Percentiles rank a stretch among this genome's conserved stretches.
Conservation (phyloP, 1,140 invertebrate species). For the Heliconius eleuchia region DNA sequence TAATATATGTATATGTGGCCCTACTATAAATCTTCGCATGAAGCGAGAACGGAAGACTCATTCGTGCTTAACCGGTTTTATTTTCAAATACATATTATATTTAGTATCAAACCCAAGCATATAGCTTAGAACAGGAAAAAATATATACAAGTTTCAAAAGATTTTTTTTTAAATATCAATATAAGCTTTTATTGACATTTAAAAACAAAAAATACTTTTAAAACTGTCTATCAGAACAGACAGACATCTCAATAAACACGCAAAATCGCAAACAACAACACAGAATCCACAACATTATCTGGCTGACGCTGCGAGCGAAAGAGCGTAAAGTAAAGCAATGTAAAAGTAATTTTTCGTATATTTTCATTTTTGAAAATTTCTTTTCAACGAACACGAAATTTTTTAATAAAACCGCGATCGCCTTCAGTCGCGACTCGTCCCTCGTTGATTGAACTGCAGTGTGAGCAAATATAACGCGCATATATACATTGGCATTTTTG, state of each 20-base stretch:
- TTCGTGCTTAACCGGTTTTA: too few species aligned
- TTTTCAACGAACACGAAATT: not conserved
- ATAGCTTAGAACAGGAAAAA: too few species aligned
- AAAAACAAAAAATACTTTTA: not conserved
- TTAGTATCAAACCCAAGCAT: too few species aligned
- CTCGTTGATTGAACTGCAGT: constrained; percentile 6
- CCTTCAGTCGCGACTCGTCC: not conserved
- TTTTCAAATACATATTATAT: too few species aligned
- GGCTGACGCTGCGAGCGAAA: not conserved
- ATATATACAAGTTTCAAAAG: too few species aligned
- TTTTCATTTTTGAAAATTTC: not conserved
- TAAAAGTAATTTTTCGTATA: not conserved
- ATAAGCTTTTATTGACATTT: not conserved
- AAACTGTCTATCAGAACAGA: not conserved
- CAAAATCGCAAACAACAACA: not conserved
- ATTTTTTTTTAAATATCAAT: too few species aligned
- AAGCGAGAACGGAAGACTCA: too few species aligned
- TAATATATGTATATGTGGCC: too few species aligned
- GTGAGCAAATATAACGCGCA: not conserved
- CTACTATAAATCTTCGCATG: too few species aligned
- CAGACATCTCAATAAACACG: not conserved
- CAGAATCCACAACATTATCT: not conserved
- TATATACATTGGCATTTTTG: not conserved
- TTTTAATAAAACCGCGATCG: constrained; percentile 6
- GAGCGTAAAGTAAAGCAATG: not conserved